A percentile compares a stretch with the other conserved stretches of the same genome.
These are phyloP conservation scores for Aphaenogaster ashmeadi DNA, from an alignment of 1,140 invertebrate species.

Conservation along the genomic window DNA sequence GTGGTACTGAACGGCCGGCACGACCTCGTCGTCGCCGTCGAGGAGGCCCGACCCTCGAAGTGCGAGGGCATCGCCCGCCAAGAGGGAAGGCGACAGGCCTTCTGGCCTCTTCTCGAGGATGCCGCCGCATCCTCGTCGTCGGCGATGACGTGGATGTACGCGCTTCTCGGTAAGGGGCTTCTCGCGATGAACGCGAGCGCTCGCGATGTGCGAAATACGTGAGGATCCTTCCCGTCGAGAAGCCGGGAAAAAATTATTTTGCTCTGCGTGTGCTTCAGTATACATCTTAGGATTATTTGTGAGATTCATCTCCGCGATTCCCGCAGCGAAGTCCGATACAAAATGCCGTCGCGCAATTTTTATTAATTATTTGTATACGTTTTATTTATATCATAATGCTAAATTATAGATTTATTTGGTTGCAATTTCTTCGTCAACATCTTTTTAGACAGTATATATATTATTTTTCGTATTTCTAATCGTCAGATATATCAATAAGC, in stretches of 20 bases:
- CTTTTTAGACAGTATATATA: neutral
- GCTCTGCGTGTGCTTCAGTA: neutral
- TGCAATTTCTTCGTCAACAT: neutral
- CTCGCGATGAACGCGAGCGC: neutral
- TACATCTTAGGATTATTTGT: neutral
- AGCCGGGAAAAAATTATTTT: neutral
- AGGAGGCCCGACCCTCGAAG: slow-evolving; percentile 62
- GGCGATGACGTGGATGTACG: slow-evolving; percentile 80
- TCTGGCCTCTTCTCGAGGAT: slow-evolving; percentile 75
- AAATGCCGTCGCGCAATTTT: neutral
- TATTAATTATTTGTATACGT: neutral
- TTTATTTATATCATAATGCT: neutral
- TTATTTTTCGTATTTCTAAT: neutral
- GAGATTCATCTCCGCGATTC: neutral
- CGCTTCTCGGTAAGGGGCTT: slow-evolving; percentile 79
- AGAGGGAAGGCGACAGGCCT: slow-evolving; percentile 74
- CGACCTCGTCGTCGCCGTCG: slow-evolving; percentile 63
- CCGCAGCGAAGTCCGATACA: neutral
- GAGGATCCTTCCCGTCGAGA: neutral
- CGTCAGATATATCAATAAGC: neutral
- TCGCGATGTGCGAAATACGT: slow-evolving; percentile 19
- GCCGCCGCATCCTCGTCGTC: slow-evolving; percentile 74
- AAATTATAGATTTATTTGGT: neutral
- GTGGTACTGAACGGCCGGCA: slow-evolving; percentile 48
- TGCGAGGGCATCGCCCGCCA: slow-evolving; percentile 64